Conservation (phyloP, 2,113 vertebrate genomes). For the Vimba vimba region DNA sequence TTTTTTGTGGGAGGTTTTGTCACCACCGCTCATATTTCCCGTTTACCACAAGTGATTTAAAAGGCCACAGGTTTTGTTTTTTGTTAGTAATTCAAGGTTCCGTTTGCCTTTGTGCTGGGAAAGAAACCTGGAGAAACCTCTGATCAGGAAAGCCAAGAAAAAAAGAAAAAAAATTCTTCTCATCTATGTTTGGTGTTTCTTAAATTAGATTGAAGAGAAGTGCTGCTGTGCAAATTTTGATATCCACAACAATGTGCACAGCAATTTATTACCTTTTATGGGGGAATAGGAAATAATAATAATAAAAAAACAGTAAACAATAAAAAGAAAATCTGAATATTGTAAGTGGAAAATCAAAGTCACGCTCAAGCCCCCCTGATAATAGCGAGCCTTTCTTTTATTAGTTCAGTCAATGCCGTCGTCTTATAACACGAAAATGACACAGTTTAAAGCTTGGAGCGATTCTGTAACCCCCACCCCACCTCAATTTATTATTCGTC, state of each 20-base stretch:
- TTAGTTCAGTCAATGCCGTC: conserved; percentile 22
- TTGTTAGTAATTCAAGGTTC: conserved; percentile 60
- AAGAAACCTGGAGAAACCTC: conserved; percentile 57
- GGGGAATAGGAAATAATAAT: background rate
- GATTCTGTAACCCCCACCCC: conserved; percentile 65
- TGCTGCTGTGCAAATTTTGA: conserved; percentile 20
- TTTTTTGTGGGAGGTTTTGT: conserved; percentile 67
- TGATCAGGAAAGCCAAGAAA: conserved; percentile 53
- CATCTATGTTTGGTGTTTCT: conserved; percentile 49
- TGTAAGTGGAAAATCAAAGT: conserved; percentile 1
- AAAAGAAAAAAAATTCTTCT: conserved; percentile 10
- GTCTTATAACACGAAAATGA: conserved; percentile 48
- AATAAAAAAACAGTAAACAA: background rate
- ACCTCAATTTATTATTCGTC: conserved; percentile 84
- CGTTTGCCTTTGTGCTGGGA: conserved; percentile 52
- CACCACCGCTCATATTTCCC: conserved; percentile 66
- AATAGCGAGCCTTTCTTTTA: conserved; percentile 23
- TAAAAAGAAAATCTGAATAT: background rate
- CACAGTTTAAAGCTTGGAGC: conserved; percentile 55
- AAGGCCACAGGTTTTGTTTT: conserved; percentile 62
- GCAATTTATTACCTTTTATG: background rate
- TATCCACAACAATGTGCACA: background rate
- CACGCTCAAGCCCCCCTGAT: background rate
- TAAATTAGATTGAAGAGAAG: conserved; percentile 21
- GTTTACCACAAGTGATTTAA: conserved; percentile 65